Evolutionary conservation across 2,113 vertebrate species (phyloP).

Genomic region (Tautogolabrus adspersus): DNA sequence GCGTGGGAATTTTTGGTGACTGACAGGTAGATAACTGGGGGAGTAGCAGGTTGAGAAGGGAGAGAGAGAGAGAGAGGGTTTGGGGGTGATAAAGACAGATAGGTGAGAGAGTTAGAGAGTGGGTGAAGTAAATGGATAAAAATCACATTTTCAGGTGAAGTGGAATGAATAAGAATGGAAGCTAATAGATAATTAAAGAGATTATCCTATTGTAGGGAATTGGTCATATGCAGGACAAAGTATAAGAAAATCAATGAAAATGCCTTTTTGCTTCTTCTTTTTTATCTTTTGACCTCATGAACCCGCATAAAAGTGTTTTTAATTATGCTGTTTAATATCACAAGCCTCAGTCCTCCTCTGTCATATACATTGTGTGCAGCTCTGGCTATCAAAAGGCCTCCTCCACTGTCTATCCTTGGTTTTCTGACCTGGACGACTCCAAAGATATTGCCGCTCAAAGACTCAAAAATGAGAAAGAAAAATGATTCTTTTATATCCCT

Average conservation of each 20-base stretch:
- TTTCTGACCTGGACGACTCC: constrained; percentile 3
- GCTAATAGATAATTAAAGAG: background rate
- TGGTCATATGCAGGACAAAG: background rate
- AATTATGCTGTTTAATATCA: constrained; percentile 15
- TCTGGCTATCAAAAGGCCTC: background rate
- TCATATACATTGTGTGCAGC: background rate
- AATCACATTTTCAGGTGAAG: constrained; percentile 32
- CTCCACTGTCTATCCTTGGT: background rate
- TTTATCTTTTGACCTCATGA: constrained; percentile 13
- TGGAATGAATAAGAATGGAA: constrained; percentile 1
- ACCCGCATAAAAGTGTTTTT: background rate
- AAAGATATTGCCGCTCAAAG: constrained; percentile 6
- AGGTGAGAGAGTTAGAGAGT: constrained; percentile 9
- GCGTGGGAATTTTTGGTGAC: constrained; percentile 45
- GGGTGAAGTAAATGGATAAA: constrained; percentile 18
- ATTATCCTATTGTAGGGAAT: background rate
- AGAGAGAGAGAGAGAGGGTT: background rate
- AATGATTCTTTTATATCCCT: background rate
- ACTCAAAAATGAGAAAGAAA: background rate
- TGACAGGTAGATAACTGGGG: constrained; percentile 44
- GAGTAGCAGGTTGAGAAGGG: background rate
- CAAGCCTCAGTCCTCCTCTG: background rate
- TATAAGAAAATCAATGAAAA: constrained; percentile 1
- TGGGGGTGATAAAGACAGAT: background rate
- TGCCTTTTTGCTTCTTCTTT: background rate